Evolutionary conservation across 2,113 vertebrate species (phyloP).

Genomic region (Bambusicola thoracicus): DNA sequence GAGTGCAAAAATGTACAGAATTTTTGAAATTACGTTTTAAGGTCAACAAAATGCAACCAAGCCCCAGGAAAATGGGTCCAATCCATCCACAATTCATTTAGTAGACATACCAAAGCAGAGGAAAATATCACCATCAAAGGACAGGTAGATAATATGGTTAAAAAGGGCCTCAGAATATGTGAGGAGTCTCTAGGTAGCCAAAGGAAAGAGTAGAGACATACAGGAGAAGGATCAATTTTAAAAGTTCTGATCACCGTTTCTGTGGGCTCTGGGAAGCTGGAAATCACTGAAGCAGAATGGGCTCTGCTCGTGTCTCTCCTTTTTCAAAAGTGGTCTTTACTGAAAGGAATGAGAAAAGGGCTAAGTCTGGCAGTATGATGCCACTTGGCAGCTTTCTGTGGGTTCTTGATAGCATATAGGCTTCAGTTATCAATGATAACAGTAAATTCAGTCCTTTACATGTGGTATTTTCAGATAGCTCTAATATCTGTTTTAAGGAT

Average conservation of each 20-base stretch:
- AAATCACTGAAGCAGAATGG: not conserved
- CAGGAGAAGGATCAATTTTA: not conserved
- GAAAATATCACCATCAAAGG: not conserved
- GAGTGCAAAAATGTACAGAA: not conserved
- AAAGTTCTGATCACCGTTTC: not conserved
- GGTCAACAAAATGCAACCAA: not conserved
- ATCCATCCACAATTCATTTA: not conserved
- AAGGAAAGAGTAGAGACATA: not conserved
- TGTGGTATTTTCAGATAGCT: not conserved
- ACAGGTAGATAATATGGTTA: not conserved
- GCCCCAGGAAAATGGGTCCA: not conserved
- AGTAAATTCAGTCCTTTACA: not conserved
- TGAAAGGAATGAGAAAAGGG: not conserved
- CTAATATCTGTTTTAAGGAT: not conserved
- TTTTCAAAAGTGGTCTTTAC: not conserved
- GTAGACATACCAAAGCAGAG: not conserved
- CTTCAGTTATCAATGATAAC: not conserved
- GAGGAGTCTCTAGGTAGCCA: not conserved
- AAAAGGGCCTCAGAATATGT: not conserved
- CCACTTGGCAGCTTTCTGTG: not conserved
- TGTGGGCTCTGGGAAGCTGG: not conserved
- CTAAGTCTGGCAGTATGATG: accelerated
- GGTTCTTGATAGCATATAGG: not conserved
- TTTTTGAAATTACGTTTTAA: not conserved
- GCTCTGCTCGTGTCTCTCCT: not conserved